Percentiles rank a stretch among this genome's conserved stretches.
Evolutionary conservation across 1,140 invertebrate species (phyloP).

Genomic region (Aradophagus sp.): DNA sequence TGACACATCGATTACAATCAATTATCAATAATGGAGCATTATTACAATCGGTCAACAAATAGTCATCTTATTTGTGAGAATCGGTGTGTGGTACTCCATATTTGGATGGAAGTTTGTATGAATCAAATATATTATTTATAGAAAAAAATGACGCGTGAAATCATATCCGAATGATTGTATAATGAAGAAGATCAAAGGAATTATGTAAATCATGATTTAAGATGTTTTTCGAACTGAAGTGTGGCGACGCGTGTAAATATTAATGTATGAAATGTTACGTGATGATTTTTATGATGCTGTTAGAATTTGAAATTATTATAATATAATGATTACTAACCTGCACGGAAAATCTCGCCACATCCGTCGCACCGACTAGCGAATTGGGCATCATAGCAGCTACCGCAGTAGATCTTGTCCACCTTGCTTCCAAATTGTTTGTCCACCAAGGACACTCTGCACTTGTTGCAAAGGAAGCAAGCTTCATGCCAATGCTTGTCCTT

Average conservation of each 20-base stretch:
- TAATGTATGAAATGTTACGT: no score
- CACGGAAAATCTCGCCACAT: conserved; percentile 98
- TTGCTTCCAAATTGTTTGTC: conserved; percentile 99
- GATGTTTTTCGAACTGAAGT: no score
- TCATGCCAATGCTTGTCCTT: conserved; percentile 99
- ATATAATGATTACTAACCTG: conserved; percentile 90
- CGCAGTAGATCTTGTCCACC: conserved; percentile 98
- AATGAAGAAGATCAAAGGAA: no score
- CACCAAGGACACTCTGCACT: conserved; percentile 97
- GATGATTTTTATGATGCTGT: no score
- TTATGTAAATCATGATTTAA: no score
- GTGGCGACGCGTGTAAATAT: no score
- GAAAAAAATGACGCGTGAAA: no score
- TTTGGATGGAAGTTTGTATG: conserved; percentile 4
- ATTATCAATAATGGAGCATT: conserved; percentile 25
- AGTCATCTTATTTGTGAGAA: conserved; percentile 10
- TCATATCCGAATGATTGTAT: no score
- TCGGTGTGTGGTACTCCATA: background rate
- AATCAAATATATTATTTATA: conserved; percentile 1
- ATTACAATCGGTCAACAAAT: conserved; percentile 6
- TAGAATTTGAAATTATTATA: no score
- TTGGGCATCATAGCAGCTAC: conserved; percentile 98
- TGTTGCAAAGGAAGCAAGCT: conserved; percentile 98
- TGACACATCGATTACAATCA: conserved; percentile 19
- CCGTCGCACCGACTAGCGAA: conserved; percentile 99